Evolutionary conservation across 1,140 invertebrate species (phyloP), one percentile per base, ranked within the genome.

Genomic region (Tenebrio molitor): DNA sequence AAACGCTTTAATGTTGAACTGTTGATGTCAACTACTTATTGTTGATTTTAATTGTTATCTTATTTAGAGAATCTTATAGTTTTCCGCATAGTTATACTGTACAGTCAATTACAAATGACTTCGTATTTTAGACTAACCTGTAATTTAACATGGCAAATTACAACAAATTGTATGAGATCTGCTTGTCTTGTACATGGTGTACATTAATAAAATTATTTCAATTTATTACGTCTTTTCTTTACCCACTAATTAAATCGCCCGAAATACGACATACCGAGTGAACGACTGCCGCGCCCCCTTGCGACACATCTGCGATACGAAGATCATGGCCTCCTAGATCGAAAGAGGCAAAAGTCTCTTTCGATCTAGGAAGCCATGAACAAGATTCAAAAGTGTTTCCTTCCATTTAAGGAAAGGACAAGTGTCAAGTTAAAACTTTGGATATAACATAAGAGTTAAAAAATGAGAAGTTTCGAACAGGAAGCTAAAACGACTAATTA

Each of bases 41-140:
- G 73, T 74, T 70, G 68, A 70, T 70, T 74, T 70, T 62, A 39
- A 67, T 73, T 73, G 65, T 73, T 71, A 74, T 58, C 42, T 71
- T 70, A 71, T 58, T 71, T 74, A 71, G 53, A 63, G 46, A 44
- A 34, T 33, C 36, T 53, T 53, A 21, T 69, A 41, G 42, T 68
- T 72, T 70, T 63, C 23, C 29, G 67, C 62, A 71, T 67, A 50
- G 72, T 66, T 72, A 70, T 44, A 63, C 44, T 74, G 72, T 74
- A 74, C 68, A 66, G 72, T 74, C 72, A 74, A 74, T 74, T 74
- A 74, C 39, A 73, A 44, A 53, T 63, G 25, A 50, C 39, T 74
- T 25, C n/a, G 58, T 65, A 39, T 63, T 66, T 67, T 66, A 72
- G 64, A 66, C 33, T 65, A 66, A 36, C 53, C 44, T 70, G 58